Evolutionary conservation across 2,888 invertebrate species (phyloP), one percentile per base, ranked within the genome.

Genomic region (Endotricha flammealis): DNA sequence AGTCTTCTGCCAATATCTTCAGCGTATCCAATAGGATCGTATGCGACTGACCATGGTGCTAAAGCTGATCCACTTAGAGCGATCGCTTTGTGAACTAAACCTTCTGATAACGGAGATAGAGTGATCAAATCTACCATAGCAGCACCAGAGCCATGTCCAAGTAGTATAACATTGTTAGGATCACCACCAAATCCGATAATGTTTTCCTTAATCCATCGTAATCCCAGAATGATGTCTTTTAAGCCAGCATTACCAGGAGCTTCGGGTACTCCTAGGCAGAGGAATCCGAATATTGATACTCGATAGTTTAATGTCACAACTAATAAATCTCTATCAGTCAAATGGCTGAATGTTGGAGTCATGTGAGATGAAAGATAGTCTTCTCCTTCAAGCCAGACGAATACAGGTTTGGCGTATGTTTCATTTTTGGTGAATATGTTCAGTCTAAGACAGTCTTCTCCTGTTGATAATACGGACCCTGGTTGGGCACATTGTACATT

Each of bases 191-290:
- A 95, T 29, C 87, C 79, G 1, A 54, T 78, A 23, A 94, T 93
- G 61, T 96, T 93, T 33, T 90, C 85, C 48, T 90, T 87, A 0
- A 94, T 86, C 94, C 94, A 94, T 44, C 88, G 68, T 35, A 97
- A 75, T 1, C 93, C 95, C 76, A 94, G 88, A 42, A 93, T 89
- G 44, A 97, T 93, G 65, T 97, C 97, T 64, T 92, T 91, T 12
- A 97, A 71, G 0, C 96, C 97, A 47, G 94, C 91, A 65, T 97
- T 97, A 0, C 97, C 96, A 0, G 93, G 90, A 1, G 91, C 90
- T 49, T 89, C 89, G 4, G 68, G 46, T 0, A 82, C 86, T 8
- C 89, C 89, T 33, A 91, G 64, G 39, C 89, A 90, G 13, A 92
- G 85, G 69, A 92, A 93, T 14, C 92, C 94, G 49, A 93, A 93